Percentiles rank a stretch among this genome's conserved stretches.
Evolutionary conservation across 2,113 vertebrate species (phyloP).

Genomic region (Micronycteris hirsuta): DNA sequence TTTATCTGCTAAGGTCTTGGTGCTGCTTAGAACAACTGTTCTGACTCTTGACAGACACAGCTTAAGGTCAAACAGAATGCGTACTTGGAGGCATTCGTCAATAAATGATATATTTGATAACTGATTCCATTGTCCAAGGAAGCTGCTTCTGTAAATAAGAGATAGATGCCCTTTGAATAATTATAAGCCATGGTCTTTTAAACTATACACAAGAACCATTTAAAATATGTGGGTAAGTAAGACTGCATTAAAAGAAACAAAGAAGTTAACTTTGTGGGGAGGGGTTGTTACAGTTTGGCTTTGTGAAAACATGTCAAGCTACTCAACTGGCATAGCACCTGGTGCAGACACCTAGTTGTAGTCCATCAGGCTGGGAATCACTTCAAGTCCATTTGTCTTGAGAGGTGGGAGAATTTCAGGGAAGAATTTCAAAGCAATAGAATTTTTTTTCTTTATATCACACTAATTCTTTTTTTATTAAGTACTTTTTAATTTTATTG

Average conservation of each 20-base stretch:
- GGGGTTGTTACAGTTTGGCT: not conserved
- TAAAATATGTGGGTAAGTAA: not conserved
- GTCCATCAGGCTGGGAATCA: not conserved
- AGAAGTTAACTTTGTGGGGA: not conserved
- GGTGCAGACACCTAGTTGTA: not conserved
- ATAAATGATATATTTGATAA: not conserved
- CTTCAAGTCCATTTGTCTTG: not conserved
- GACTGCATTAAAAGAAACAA: not conserved
- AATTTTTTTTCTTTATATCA: not conserved
- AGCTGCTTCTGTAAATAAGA: not conserved
- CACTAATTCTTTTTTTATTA: no score
- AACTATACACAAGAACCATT: not conserved
- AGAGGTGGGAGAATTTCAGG: not conserved
- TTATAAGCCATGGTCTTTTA: not conserved
- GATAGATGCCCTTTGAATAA: not conserved
- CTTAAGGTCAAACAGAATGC: not conserved
- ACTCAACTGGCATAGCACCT: not conserved
- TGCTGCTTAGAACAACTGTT: not conserved
- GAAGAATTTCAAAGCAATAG: not conserved
- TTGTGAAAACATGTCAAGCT: not conserved
- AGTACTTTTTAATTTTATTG: no score
- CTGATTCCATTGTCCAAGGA: conserved; percentile 17
- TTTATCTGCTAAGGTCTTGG: not conserved
- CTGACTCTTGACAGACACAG: not conserved
- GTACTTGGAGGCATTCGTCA: not conserved